Conservation (phyloP, 53 echinoderm and acorn worm genomes). For the Holothuria scabra region DNA sequence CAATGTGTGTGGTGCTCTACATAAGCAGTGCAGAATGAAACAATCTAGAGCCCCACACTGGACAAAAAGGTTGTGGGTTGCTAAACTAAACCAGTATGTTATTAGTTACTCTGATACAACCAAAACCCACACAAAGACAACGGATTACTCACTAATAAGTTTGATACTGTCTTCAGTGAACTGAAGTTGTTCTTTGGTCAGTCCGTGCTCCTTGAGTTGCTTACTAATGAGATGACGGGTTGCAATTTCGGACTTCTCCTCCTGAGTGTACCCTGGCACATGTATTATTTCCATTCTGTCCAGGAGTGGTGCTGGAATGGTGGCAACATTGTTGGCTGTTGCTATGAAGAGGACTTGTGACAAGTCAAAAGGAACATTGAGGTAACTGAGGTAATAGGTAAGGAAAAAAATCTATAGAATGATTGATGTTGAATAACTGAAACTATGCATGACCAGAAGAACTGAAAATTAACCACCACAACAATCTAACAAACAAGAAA, state of each 20-base stretch:
- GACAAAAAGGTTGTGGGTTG: too few relatives aligned
- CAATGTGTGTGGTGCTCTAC: too few relatives aligned
- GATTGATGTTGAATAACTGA: neutral
- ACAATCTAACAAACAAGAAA: neutral
- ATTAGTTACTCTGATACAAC: too few relatives aligned
- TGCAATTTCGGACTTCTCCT: conserved; percentile 93
- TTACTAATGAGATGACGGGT: conserved; percentile 84
- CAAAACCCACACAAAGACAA: neutral
- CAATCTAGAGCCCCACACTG: too few relatives aligned
- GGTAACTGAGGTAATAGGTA: conserved; percentile 64
- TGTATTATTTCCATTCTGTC: conserved; percentile 97
- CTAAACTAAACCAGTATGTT: too few relatives aligned
- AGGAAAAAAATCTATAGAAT: neutral
- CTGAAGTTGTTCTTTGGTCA: conserved; percentile 85
- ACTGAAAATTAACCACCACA: neutral
- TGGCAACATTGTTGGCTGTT: conserved; percentile 86
- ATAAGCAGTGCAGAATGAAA: too few relatives aligned
- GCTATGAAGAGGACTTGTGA: conserved; percentile 99
- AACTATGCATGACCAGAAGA: neutral
- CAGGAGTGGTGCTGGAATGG: conserved; percentile 84
- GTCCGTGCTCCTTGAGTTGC: conserved; percentile 94
- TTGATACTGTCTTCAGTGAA: conserved; percentile 87
- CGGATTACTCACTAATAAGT: conserved; percentile 85
- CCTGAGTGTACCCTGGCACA: conserved; percentile 96
- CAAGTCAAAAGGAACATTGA: conserved; percentile 98